Conservation (phyloP, 2,888 invertebrate species). For the Nemoura dubitans region DNA sequence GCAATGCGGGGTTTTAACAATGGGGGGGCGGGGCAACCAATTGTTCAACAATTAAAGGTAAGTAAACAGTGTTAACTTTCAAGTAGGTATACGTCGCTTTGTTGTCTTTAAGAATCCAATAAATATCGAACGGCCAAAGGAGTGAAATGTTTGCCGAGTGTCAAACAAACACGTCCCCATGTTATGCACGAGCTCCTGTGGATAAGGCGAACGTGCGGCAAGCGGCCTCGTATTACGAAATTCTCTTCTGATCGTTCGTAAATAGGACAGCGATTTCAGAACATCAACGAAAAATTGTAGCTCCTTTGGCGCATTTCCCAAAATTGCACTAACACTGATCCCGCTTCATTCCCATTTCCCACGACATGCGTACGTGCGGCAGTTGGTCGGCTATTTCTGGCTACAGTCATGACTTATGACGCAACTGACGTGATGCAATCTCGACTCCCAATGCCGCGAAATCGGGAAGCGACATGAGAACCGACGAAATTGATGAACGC, state of each 20-base stretch:
- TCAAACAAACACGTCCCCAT: neutral
- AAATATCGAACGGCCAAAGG: neutral
- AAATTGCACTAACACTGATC: neutral
- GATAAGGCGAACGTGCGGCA: neutral
- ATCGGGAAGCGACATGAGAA: neutral
- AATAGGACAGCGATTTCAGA: neutral
- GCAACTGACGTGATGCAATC: neutral
- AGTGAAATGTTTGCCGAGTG: neutral
- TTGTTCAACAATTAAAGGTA: neutral
- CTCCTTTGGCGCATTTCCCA: neutral
- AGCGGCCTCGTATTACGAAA: neutral
- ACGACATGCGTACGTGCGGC: neutral
- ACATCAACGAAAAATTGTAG: neutral
- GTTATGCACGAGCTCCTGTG: neutral
- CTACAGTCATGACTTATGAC: neutral
- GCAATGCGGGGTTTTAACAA: neutral
- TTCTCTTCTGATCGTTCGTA: neutral
- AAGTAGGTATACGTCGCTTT: neutral
- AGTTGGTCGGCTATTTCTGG: neutral
- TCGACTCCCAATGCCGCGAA: neutral
- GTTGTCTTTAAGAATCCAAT: neutral
- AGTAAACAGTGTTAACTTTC: neutral
- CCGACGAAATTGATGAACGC: neutral
- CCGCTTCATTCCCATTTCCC: neutral
- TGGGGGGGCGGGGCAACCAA: neutral